Conservation (phyloP, 2,797 vertebrate species). For the Heterohyrax brucei region DNA sequence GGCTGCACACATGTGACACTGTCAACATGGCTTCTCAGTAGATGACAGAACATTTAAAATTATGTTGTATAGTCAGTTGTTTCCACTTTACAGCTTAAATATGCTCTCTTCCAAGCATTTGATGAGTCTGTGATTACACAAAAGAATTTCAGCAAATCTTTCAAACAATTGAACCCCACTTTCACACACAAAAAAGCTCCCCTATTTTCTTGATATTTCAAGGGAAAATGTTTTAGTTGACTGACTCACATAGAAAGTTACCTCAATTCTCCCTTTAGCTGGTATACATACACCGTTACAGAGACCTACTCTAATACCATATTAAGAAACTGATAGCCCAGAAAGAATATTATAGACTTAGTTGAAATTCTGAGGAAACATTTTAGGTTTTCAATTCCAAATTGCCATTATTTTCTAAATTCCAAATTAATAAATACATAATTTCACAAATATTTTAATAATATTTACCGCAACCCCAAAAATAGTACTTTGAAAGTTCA, state of each 20-base stretch:
- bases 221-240: slow-evolving; percentile 28
- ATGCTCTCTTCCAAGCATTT: not conserved
- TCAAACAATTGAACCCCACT: not conserved
- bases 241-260: not conserved
- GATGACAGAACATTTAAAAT: slow-evolving; percentile 36
- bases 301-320: not conserved
- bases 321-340: slow-evolving; percentile 12
- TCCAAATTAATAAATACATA: not conserved
- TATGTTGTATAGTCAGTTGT: not conserved
- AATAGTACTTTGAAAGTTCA: not conserved
- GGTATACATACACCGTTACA: not conserved
- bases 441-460: slow-evolving; percentile 55
- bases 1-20: not conserved
- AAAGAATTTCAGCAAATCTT: slow-evolving; percentile 18
- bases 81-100: slow-evolving; percentile 4
- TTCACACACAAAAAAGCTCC: not conserved
- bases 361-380: slow-evolving; percentile 29
- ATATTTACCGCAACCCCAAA: not conserved
- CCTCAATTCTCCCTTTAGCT: not conserved
- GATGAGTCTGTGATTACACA: slow-evolving; percentile 36
- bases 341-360: slow-evolving; percentile 28
- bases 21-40: slow-evolving; percentile 1
- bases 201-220: slow-evolving; percentile 2
- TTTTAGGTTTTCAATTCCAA: slow-evolving; percentile 21
- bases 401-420: slow-evolving; percentile 36